Base-by-base conservation (phyloP, 2,888 invertebrate genomes). In the Eueremaeus valkanovi region DNA sequence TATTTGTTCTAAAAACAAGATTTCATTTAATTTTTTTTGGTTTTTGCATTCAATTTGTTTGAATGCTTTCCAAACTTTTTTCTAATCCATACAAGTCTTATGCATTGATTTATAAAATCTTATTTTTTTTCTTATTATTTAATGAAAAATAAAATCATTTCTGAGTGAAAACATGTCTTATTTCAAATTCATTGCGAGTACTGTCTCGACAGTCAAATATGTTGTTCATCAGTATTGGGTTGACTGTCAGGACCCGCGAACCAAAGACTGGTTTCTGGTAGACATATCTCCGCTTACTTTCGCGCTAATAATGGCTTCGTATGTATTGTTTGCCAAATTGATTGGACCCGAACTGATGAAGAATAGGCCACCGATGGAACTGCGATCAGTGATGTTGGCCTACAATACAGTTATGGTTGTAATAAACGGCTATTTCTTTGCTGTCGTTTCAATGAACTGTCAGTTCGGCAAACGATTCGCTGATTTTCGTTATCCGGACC, bases 201-300 rank as follows among this genome's bases (percentile, higher is more conserved):
- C 16, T n/a, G 6, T 49, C 5, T 49, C 21, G 49, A 49, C 49
- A 16, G 27, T 58, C 9, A 6, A 58, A 13, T 74, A 74, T 55
- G 40, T 27, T 16, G 16, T 72, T 2, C 70, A 74, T n/a, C 74
- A 74, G 29, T 74, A 45, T 70, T 74, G 74, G 74, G 40, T 74
- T 29, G 74, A 74, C 33, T 45, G 45, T 40, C 33, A 33, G 13
- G 74, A 74, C 40, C 74, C 70, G 18, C 8, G 74, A 21, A 74
- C 74, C 3, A 27, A 58, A 58, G 29, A 58, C 29, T 51, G n/a
- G 51, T 21, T 21, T 18, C 21, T 51, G 21, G n/a, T 51, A 2
- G 21, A 51, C 51, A 51, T 51, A 21, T 18, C 21, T 51, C 51
- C 51, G 1, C 9, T 51, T 9, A 21, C 21, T n/a, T 21, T 51